Base-by-base conservation (phyloP, 2,113 vertebrate genomes). In the Malurus cyaneus region DNA sequence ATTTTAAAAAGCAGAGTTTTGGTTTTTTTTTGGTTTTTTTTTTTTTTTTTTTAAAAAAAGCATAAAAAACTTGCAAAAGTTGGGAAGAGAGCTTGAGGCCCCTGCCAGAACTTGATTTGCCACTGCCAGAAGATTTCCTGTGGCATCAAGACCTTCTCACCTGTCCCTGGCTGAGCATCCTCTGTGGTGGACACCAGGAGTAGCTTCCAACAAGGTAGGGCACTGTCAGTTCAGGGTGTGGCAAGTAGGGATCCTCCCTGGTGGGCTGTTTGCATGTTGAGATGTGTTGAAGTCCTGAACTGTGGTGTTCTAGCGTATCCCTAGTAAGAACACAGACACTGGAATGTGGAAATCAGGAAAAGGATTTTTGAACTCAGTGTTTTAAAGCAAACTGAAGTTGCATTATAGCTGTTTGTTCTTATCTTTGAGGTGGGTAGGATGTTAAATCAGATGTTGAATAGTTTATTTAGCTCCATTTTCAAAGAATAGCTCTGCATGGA, bases 161-260 rank as follows among this genome's bases (percentile, higher is more conserved):
- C 16, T 14, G 21, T 49, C 47, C 61, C 34, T 74, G 60, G 39
- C 31, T 0, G 1, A 41, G 39, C 36, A 70, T 15, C 12, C 39
- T 76, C 23, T 79, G 41, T 44, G 44, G 29, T 29, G 24, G 39
- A n/a, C 26, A 17, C 34, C 23, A 24, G 60, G 42, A 70, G 52
- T 3, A 66, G 65, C 44, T 64, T 39, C 20, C 19, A 18, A 12
- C 66, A 60, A 69, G 81, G 62, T 2, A 34, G 66, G 62, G 49
- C 54, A 9, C 46, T 46, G 46, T 19, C n/a, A 53, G 46, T 8
- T 31, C 21, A 66, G 50, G 23, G 18, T 4, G 10, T 28, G 71
- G 46, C 42, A 34, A 24, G 41, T 2, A 18, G 21, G 31, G 10
- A 31, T 14, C 5, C 1, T 1, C 12, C 2, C 3, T 0, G 0